Conservation (phyloP, 2,797 vertebrate species). For the Anabacerthia variegaticeps region DNA sequence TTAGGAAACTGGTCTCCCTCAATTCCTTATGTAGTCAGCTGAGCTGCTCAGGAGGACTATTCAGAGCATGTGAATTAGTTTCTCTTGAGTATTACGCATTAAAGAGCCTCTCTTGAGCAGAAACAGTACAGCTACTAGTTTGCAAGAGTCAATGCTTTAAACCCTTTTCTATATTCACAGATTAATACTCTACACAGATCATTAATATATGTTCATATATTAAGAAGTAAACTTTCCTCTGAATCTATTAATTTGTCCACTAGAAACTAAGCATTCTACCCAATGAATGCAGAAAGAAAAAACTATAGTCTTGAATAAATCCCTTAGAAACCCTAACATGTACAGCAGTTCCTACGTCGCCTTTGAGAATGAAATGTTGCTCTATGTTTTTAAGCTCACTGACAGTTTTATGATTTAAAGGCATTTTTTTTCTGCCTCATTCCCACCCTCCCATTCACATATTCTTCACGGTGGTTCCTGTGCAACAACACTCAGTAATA, state of each 20-base stretch:
- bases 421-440: not conserved
- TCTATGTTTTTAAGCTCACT: slow-evolving; percentile 35
- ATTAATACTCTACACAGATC: not conserved
- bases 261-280: not conserved
- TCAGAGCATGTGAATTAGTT: not conserved
- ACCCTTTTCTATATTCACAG: not conserved
- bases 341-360: not conserved
- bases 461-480: slow-evolving; percentile 39
- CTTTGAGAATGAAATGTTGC: slow-evolving; percentile 42
- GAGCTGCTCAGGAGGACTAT: not conserved
- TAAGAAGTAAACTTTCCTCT: not conserved
- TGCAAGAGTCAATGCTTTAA: not conserved
- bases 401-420: slow-evolving; percentile 66
- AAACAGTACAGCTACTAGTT: not conserved
- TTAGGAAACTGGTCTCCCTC: slow-evolving; percentile 8
- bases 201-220: not conserved
- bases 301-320: not conserved
- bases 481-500: slow-evolving; percentile 56
- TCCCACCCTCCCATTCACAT: slow-evolving; percentile 43
- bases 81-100: slow-evolving; percentile 8
- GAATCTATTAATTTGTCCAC: not conserved
- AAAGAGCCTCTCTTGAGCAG: not conserved
- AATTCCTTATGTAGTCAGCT: slow-evolving; percentile 41
- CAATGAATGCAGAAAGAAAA: not conserved
- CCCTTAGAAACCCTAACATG: slow-evolving; percentile 8